Base-by-base conservation (phyloP, 2,797 vertebrate species). In the Etheostoma nigrum region DNA sequence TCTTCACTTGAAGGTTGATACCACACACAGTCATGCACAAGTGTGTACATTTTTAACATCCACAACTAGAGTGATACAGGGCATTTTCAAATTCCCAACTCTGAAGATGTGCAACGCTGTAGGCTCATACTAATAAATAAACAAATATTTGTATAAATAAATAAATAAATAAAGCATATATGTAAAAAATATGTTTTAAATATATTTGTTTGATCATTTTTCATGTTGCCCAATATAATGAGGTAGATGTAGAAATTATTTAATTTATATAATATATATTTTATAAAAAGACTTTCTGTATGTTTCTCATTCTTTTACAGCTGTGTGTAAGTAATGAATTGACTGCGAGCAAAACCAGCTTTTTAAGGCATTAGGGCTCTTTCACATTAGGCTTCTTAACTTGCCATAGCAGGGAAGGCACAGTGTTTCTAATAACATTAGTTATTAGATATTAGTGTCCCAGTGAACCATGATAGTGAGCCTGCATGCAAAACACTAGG, bases 11-110 rank as follows among this genome's bases (percentile, higher is more conserved):
- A 68, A 16, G 59, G 30, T 51, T 62, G 36, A 70, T 48, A 62
- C 68, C 79, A 67, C 77, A 78, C 76, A 84, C 25, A 53, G 51
- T 60, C 30, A 55, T 19, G n/a, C 57, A 67, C 40, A 64, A 8
- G 33, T 40, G 61, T n/a, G 33, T 63, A 21, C 13, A 18, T 21
- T 52, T 45, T 59, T 10, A 51, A 44, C 30, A 79, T 27, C 52
- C 36, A 63, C 16, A 25, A 49, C 13, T 6, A 25, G 18, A 57
- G 52, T 8, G 51, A 53, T 15, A 7, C 6, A 23, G 21, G 36
- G 25, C 19, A 14, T 59, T 66, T 59, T 71, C 7, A 8, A 44
- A 64, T 57, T n/a, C 18, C 23, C n/a, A 19, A 30, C 18, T 52
- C 42, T 18, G 8, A 21, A 36, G 30, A 40, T 15, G 33, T 45